Percentiles rank a stretch among this genome's conserved stretches.
These are phyloP conservation scores for Diploptera punctata DNA, from an alignment of 2,888 invertebrate species.

Conservation along the genomic window DNA sequence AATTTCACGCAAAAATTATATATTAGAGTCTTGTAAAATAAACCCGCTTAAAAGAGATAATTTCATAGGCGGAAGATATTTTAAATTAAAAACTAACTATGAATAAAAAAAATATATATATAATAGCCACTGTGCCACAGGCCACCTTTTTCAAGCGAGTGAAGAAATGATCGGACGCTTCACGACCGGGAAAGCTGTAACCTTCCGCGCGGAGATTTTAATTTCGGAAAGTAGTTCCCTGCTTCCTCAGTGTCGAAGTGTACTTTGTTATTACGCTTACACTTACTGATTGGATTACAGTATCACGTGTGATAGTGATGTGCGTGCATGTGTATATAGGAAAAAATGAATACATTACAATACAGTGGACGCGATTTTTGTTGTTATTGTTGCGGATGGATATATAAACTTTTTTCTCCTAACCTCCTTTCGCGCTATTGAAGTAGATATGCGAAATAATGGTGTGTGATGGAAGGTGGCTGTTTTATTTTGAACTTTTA, in stretches of 20 bases:
- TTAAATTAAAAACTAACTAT: too few relatives aligned
- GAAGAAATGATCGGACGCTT: slow-evolving; percentile 32
- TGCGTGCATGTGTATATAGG: slow-evolving; percentile 34
- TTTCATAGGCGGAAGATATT: too few relatives aligned
- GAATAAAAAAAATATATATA: not conserved
- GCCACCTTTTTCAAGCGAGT: slow-evolving; percentile 31
- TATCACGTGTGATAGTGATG: slow-evolving; percentile 41
- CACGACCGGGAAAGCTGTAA: slow-evolving; percentile 40
- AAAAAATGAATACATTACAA: slow-evolving; percentile 33
- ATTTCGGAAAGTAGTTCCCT: slow-evolving; percentile 45
- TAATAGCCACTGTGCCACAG: not conserved
- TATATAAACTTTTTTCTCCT: slow-evolving; percentile 71
- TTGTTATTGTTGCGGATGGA: slow-evolving; percentile 62
- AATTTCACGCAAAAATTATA: not conserved
- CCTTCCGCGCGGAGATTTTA: slow-evolving; percentile 45
- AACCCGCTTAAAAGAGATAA: too few relatives aligned
- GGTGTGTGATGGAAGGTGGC: slow-evolving; percentile 61
- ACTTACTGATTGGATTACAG: slow-evolving; percentile 38
- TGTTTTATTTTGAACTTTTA: slow-evolving; percentile 53
- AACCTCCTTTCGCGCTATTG: slow-evolving; percentile 79
- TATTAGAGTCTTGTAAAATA: too few relatives aligned
- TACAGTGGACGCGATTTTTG: slow-evolving; percentile 42
- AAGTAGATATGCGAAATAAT: slow-evolving; percentile 75
- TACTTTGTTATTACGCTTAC: slow-evolving; percentile 42
- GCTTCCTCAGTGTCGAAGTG: slow-evolving; percentile 41